Conservation (phyloP, 2,113 vertebrate species). For the Xerus inauris region DNA sequence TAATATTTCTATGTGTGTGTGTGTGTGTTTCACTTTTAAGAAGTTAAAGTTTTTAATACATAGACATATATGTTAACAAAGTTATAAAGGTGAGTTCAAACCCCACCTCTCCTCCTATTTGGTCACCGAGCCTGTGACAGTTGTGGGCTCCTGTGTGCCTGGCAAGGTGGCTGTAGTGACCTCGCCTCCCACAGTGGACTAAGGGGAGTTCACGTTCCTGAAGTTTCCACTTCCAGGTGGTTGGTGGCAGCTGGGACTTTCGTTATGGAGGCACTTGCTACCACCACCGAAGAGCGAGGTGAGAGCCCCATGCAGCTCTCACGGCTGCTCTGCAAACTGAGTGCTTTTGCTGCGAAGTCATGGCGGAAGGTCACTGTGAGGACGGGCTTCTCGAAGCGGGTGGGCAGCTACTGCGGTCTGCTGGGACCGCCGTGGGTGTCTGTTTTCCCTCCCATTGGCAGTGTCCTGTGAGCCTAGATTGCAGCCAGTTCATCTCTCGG, state of each 20-base stretch:
- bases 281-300: background rate
- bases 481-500: background rate
- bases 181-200: rapidly evolving
- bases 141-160: background rate
- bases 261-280: background rate
- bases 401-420: background rate
- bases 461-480: too few species aligned
- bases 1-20: background rate
- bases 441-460: background rate
- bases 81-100: background rate
- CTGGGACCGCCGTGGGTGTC: rapidly evolving
- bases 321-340: rapidly evolving
- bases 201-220: background rate
- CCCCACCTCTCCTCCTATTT: rapidly evolving
- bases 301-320: rapidly evolving
- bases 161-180: background rate
- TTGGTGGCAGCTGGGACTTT: rapidly evolving
- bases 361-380: rapidly evolving
- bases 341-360: background rate
- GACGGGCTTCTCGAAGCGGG: rapidly evolving
- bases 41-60: background rate
- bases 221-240: rapidly evolving
- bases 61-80: background rate
- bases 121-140: rapidly evolving
- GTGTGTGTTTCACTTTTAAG: background rate